A percentile compares a stretch with the other conserved stretches of the same genome.
phyloP scores from a whole-genome alignment of 1,140 invertebrate species.

The Brachionus rubens region DNA sequence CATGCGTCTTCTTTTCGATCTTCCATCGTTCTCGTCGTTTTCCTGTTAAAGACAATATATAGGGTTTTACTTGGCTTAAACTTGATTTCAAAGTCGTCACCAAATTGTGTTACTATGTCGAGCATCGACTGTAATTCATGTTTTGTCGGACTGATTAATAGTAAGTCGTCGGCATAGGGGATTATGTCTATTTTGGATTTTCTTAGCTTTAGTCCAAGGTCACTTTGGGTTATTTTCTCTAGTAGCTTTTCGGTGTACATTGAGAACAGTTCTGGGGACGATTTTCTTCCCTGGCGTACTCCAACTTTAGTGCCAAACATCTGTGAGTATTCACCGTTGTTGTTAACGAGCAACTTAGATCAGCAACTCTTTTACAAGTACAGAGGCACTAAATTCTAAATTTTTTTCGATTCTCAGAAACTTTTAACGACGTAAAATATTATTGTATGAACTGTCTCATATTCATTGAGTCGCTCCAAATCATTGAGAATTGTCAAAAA shows the following conservation, averaged over 20 bases:
- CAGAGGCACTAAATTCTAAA: no score
- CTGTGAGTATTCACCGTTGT: neutral
- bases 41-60: neutral
- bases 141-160: neutral
- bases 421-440: no score
- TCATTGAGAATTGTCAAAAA: no score
- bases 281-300: conserved; percentile 3
- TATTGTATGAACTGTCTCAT: no score
- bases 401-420: no score
- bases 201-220: neutral
- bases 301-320: no score
- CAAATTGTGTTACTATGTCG: neutral
- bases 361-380: no score
- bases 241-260: neutral
- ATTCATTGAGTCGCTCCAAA: no score
- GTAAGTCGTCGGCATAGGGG: conserved; percentile 2
- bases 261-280: conserved; percentile 4
- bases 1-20: neutral
- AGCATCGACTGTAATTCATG: neutral
- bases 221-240: neutral
- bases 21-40: neutral
- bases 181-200: neutral
- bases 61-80: conserved; percentile 22
- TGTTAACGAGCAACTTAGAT: neutral
- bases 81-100: neutral